Conservation (phyloP, 37 sponge, comb jelly and placozoan genomes). For the Geodia barretti region DNA sequence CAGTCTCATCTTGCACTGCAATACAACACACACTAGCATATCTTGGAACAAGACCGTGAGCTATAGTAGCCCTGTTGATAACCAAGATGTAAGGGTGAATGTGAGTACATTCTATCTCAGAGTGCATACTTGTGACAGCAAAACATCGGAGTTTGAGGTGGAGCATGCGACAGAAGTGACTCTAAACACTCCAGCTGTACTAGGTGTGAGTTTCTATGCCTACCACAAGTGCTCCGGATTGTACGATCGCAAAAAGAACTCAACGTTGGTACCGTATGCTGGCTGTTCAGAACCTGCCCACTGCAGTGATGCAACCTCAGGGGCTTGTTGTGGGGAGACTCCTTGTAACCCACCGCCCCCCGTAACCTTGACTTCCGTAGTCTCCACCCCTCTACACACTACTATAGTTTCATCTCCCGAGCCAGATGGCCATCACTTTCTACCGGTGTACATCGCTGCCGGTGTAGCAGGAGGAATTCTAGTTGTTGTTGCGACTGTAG, state of each 20-base stretch:
- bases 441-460: neutral
- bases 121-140: neutral
- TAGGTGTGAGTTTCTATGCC: neutral
- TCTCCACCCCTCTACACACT: no score
- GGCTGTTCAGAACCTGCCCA: no score
- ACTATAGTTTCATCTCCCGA: no score
- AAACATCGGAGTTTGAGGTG: neutral
- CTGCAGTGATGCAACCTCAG: no score
- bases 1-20: neutral
- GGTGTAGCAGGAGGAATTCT: neutral
- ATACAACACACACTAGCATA: neutral
- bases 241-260: no score
- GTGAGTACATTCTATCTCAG: neutral
- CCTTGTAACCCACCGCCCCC: neutral
- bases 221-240: neutral
- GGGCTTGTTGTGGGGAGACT: no score
- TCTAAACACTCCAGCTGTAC: neutral
- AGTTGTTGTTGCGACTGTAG: neutral
- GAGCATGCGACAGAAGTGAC: neutral
- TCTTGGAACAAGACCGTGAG: neutral
- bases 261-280: no score
- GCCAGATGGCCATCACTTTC: no score
- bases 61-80: no score
- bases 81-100: no score
- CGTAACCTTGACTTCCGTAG: neutral